A percentile compares a stretch with the other conserved stretches of the same genome.
Conservation (phyloP, 1,140 invertebrate genomes). For the Asobara japonica region DNA sequence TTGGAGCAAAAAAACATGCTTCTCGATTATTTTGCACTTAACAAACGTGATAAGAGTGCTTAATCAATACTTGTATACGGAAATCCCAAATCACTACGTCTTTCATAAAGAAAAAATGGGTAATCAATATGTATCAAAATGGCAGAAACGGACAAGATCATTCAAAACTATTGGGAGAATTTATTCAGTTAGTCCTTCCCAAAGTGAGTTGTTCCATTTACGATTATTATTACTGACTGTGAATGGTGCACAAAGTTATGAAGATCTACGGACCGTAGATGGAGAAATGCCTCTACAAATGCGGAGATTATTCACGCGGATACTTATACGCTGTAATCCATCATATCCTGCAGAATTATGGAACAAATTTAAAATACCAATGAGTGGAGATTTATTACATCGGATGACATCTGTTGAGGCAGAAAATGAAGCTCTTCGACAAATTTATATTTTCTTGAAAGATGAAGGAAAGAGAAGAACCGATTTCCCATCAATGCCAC, state of each 20-base stretch:
- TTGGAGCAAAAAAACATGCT: conserved; percentile 20
- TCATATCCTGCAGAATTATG: conserved; percentile 19
- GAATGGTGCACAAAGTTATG: conserved; percentile 18
- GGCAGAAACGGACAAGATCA: neutral
- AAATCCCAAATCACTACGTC: neutral
- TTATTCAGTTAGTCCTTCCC: neutral
- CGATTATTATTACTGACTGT: conserved; percentile 18
- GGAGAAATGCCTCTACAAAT: conserved; percentile 16
- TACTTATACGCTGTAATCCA: conserved; percentile 21
- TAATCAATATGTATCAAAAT: neutral
- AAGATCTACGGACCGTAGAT: conserved; percentile 22
- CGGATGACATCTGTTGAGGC: neutral
- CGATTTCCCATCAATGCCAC: neutral
- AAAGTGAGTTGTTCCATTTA: conserved; percentile 26
- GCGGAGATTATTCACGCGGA: conserved; percentile 23
- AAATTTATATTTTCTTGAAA: conserved; percentile 20
- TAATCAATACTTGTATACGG: neutral
- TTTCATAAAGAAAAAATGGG: conserved; percentile 11
- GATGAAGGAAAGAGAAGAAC: conserved; percentile 2
- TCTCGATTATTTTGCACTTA: conserved; percentile 11
- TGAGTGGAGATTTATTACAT: conserved; percentile 18
- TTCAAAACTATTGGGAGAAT: neutral
- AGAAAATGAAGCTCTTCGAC: conserved; percentile 19
- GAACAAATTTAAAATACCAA: conserved; percentile 18
- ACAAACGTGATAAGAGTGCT: neutral